Base-by-base conservation (phyloP, 2,888 invertebrate species). In the Spodoptera exigua region DNA sequence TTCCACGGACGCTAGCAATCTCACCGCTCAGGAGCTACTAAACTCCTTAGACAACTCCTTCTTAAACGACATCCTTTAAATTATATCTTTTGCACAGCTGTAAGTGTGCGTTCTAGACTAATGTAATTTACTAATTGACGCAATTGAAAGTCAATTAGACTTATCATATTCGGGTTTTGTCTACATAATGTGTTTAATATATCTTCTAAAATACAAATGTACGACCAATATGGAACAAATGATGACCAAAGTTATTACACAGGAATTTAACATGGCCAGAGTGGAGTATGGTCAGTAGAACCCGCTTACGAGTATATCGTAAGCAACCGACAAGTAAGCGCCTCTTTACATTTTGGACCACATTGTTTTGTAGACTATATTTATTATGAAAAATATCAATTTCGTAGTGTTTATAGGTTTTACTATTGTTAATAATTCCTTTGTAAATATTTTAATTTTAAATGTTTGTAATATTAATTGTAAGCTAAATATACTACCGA, bases 41-140 rank as follows among this genome's bases (percentile, higher is more conserved):
- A 97, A 96, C 90, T 97, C 97, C 54, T 95, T 98, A 80, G 98
- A 98, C 84, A 96, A 96, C 81, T 96, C 96, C 78, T 96, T 96
- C 90, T 92, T 97, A 58, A 95, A 95, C 82, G 96, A 96, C 75
- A 96, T 96, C 59, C 91, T 96, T 71, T 95, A 94, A 86, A 66
- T 63, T 61, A 52, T 51, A 47, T 27, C 27, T 56, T 54, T 51
- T 21, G 49, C 57, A 60, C 56, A 51, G 54, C 45, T 55, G 49
- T 67, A 56, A 62, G 66, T 68, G 61, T 65, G 51, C 44, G 61
- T 61, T 65, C 67, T 74, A 68, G 64, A 66, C 59, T 64, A 63
- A 66, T 71, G 53, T 64, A 65, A 69, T 74, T 58, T n/a, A 56
- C 70, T 76, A 72, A 78, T 81, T 78, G 80, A 80, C 78, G 59